A percentile compares a stretch with the other conserved stretches of the same genome.
These are phyloP conservation scores for Emydura subglobosa DNA, from an alignment of 2,113 vertebrate genomes.

Conservation along the genomic window DNA sequence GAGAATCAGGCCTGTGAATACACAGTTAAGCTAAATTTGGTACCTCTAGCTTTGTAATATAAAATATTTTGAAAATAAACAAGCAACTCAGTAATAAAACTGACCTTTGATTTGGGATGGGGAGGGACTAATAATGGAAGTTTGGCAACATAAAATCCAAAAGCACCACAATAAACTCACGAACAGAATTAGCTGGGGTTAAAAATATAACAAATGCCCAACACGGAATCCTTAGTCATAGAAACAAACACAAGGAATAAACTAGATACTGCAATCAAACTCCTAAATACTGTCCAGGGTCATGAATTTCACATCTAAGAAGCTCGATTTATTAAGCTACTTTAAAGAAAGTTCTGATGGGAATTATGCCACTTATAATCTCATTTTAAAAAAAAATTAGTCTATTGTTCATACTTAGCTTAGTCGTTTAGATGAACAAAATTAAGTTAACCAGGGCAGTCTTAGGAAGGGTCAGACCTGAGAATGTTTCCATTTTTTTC, in stretches of 20 bases:
- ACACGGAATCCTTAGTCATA: background rate
- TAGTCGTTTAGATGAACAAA: conserved; percentile 33
- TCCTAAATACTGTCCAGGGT: background rate
- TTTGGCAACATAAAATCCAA: background rate
- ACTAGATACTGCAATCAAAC: background rate
- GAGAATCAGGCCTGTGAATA: background rate
- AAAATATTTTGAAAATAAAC: conserved; percentile 33
- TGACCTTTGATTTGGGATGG: background rate
- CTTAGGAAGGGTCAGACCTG: background rate
- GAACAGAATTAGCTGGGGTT: background rate
- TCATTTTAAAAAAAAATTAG: conserved; percentile 14
- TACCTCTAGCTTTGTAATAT: background rate
- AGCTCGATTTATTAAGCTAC: background rate
- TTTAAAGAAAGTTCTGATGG: background rate
- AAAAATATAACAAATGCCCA: background rate
- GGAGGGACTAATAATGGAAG: conserved; percentile 1
- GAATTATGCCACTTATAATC: background rate
- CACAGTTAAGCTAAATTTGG: background rate
- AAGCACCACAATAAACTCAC: background rate
- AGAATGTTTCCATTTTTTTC: background rate
- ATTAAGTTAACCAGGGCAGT: background rate
- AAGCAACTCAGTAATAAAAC: conserved; percentile 11
- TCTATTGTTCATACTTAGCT: background rate
- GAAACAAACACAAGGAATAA: conserved; percentile 41
- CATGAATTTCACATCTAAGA: background rate